Conservation (phyloP, 1,140 invertebrate species). For the Diachasmimorpha longicaudata region DNA sequence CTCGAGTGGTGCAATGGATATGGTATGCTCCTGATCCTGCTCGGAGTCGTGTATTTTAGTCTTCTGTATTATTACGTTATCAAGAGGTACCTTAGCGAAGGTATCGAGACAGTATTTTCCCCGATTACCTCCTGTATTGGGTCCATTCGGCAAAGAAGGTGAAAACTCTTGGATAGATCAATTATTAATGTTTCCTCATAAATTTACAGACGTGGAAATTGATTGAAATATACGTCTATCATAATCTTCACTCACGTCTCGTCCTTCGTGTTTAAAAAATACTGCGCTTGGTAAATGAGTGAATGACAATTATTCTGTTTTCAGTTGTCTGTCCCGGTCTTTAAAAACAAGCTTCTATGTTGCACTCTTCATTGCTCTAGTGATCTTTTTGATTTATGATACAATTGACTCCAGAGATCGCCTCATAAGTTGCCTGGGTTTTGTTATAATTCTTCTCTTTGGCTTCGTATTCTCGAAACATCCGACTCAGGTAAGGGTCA, state of each 20-base stretch:
- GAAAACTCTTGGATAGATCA: not conserved
- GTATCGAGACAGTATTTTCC: slow-evolving; percentile 37
- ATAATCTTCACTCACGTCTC: too few relatives aligned
- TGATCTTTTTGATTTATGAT: slow-evolving; percentile 71
- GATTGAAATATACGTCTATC: too few relatives aligned
- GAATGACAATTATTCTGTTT: slow-evolving; percentile 10
- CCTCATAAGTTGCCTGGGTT: slow-evolving; percentile 71
- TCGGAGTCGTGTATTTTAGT: slow-evolving; percentile 68
- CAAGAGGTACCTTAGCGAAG: slow-evolving; percentile 66
- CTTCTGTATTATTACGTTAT: slow-evolving; percentile 72
- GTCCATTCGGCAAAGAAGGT: slow-evolving; percentile 28
- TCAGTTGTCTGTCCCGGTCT: slow-evolving; percentile 13
- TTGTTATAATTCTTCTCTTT: slow-evolving; percentile 62
- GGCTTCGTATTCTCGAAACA: slow-evolving; percentile 71
- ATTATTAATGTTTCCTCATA: too few relatives aligned
- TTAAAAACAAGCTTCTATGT: slow-evolving; percentile 36
- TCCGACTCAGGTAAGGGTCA: slow-evolving; percentile 60
- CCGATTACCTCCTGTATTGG: slow-evolving; percentile 9
- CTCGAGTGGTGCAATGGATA: slow-evolving; percentile 72
- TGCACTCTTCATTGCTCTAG: slow-evolving; percentile 58
- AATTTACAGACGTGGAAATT: too few relatives aligned
- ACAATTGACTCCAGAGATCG: slow-evolving; percentile 67
- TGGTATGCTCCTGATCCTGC: slow-evolving; percentile 74
- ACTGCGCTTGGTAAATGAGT: too few relatives aligned
- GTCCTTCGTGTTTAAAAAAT: too few relatives aligned